Percentiles rank a stretch among this genome's conserved stretches.
phyloP scores from a whole-genome alignment of 2,797 vertebrate species.

The Hemitrygon akajei region DNA sequence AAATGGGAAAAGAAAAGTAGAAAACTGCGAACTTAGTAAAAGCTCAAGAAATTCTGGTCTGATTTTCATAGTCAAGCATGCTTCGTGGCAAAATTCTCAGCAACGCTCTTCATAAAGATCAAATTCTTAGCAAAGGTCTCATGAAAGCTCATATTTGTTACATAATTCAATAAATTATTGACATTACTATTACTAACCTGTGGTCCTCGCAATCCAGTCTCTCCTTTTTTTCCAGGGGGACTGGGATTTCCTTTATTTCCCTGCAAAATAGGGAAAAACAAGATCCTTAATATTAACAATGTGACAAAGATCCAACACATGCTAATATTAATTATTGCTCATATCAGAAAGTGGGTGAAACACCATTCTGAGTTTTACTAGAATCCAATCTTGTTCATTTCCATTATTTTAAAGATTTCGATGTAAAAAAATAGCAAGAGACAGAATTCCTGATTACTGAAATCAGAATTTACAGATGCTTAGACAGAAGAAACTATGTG shows the following conservation, averaged over 20 bases:
- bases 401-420: not conserved
- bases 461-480: not conserved
- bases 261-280: conserved; percentile 49
- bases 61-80: not conserved
- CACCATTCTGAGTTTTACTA: not conserved
- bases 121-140: not conserved
- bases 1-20: not conserved
- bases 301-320: not conserved
- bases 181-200: conserved; percentile 53
- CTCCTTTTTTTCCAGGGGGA: conserved; percentile 58
- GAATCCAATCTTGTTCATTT: not conserved
- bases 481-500: not conserved
- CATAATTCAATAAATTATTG: not conserved
- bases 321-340: not conserved
- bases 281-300: not conserved
- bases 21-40: not conserved
- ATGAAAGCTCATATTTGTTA: not conserved
- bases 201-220: conserved; percentile 59
- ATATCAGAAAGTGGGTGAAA: not conserved
- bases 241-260: conserved; percentile 63
- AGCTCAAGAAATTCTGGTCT: not conserved
- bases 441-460: not conserved
- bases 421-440: not conserved
- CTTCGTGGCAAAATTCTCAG: not conserved
- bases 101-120: not conserved